phyloP scores from a whole-genome alignment of 2,888 invertebrate genomes.

The Conistra vaccinii region DNA sequence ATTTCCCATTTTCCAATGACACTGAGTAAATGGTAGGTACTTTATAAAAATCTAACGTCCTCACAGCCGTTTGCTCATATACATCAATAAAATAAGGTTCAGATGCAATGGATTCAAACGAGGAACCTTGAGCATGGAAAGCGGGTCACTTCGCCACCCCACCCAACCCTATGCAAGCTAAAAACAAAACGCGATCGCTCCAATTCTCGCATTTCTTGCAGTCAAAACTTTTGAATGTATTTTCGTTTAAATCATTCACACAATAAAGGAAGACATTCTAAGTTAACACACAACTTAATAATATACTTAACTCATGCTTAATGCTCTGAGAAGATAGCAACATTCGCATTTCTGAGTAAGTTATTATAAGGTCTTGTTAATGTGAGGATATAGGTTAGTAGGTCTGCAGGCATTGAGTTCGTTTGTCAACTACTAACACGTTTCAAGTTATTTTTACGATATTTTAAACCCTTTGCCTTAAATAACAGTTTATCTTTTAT shows the following conservation, averaged over 20 bases:
- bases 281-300: constrained; percentile 46
- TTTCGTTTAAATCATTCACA: constrained; percentile 41
- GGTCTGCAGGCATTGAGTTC: neutral
- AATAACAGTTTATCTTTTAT: neutral
- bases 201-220: neutral
- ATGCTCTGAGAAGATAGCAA: constrained; percentile 52
- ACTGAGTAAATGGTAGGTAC: too few relatives aligned
- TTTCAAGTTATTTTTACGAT: neutral
- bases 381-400: constrained; percentile 21
- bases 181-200: constrained; percentile 24
- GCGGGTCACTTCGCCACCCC: neutral
- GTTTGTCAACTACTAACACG: neutral
- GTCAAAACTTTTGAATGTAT: constrained; percentile 53
- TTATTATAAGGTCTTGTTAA: constrained; percentile 27
- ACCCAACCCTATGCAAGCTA: neutral
- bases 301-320: constrained; percentile 55
- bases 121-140: neutral
- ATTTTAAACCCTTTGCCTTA: neutral
- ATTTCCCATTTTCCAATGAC: neutral
- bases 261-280: constrained; percentile 40
- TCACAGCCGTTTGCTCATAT: neutral
- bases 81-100: neutral
- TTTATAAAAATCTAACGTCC: too few relatives aligned
- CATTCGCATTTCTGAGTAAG: constrained; percentile 27
- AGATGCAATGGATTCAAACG: neutral